Evolutionary conservation across 2,113 vertebrate species (phyloP), one percentile per base, ranked within the genome.

Genomic region (Grantiella picta): DNA sequence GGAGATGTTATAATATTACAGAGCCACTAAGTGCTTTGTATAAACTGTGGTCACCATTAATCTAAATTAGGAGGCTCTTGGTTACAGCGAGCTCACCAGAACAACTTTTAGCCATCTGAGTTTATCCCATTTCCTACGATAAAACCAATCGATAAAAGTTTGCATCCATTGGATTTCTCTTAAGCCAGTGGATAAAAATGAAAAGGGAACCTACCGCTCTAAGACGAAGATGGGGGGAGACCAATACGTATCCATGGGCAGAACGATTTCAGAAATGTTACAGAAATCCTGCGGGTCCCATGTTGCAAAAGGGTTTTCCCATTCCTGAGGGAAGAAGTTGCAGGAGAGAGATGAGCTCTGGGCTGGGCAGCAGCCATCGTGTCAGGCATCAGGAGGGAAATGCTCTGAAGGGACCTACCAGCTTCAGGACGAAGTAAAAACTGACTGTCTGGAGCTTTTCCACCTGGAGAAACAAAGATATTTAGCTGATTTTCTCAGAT

Each of bases 361-460:
- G n/a, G 56, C 68, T 88, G 7, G 0, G 44, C 49, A 53, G 27
- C 59, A 69, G 38, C 9, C 7, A 6, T 8, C 2, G 1, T 13
- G 60, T 7, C 10, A 38, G 33, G 33, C 20, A 16, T 27, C n/a
- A 29, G 53, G 40, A 65, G 20, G 65, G 75, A 42, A 76, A 25
- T 0, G 0, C 15, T 50, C 72, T 54, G 0, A 2, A 71, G 69
- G 66, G 49, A 94, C 95, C 20, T 96, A 97, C 97, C 95, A 92
- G n/a, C 28, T 9, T 77, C 78, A 97, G 27, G 36, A 96, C 45
- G 7, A 97, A 77, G 79, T 97, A 97, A 49, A 94, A 92, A 31
- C 77, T 94, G 68, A 96, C 93, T 0, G 96, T 96, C 76, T 97
- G 97, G 49, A 97, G 94, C 89, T 97, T 97, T 91, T 97, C 97